A percentile compares a stretch with the other conserved stretches of the same genome.
These are phyloP conservation scores for Chrysomela aeneicollis DNA, from an alignment of 2,888 invertebrate genomes.

Conservation along the genomic window DNA sequence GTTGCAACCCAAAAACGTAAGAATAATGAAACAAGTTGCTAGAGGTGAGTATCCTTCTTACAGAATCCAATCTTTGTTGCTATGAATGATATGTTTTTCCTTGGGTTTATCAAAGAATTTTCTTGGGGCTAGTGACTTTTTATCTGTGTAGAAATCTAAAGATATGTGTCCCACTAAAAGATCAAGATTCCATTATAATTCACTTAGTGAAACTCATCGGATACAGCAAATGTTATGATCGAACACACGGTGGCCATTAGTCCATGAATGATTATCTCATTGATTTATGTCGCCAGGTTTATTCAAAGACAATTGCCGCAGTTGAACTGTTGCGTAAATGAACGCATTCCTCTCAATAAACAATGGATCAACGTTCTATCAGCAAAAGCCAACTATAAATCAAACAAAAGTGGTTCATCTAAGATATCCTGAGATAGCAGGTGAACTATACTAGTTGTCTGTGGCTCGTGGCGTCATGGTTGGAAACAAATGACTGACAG, in stretches of 20 bases:
- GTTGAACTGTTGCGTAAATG: slow-evolving; percentile 34
- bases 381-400: slow-evolving; percentile 46
- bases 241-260: slow-evolving; percentile 31
- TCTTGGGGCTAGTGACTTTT: too few relatives aligned
- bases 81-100: too few relatives aligned
- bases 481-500: slow-evolving; percentile 64
- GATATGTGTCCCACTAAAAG: too few relatives aligned
- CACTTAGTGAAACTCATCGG: slow-evolving; percentile 25
- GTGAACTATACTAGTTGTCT: slow-evolving; percentile 59
- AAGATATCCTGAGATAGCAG: slow-evolving; percentile 56
- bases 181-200: not conserved
- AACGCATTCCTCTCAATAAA: slow-evolving; percentile 41
- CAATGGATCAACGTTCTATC: slow-evolving; percentile 45
- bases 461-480: slow-evolving; percentile 64
- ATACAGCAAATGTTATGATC: slow-evolving; percentile 32
- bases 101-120: too few relatives aligned
- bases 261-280: slow-evolving; percentile 33
- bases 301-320: slow-evolving; percentile 32
- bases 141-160: too few relatives aligned
- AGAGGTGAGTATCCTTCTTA: too few relatives aligned
- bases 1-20: too few relatives aligned
- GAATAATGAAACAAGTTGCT: too few relatives aligned
- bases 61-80: too few relatives aligned
- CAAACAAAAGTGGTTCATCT: slow-evolving; percentile 56
- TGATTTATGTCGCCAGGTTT: slow-evolving; percentile 32